These are phyloP conservation scores for Empidonax traillii DNA, from an alignment of 2,113 vertebrate genomes.

Conservation along the genomic window DNA sequence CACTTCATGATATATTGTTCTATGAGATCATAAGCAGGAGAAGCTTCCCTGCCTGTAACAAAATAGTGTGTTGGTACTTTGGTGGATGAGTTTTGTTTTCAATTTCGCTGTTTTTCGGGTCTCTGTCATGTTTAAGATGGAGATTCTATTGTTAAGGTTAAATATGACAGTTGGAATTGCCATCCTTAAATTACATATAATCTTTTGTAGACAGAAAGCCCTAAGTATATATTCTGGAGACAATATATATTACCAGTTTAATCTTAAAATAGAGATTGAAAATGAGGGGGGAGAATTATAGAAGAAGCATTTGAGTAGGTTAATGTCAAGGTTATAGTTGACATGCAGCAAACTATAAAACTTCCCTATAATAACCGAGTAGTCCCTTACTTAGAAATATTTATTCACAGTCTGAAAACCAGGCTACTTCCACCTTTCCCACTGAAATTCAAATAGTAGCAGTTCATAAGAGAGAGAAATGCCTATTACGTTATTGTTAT, in stretches of 20 bases:
- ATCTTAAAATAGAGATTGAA: neutral
- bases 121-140: neutral
- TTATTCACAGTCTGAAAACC: neutral
- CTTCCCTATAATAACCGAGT: neutral
- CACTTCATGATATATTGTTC: neutral
- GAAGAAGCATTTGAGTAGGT: neutral
- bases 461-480: neutral
- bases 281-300: neutral
- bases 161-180: neutral
- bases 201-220: neutral
- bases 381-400: neutral
- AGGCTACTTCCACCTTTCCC: neutral
- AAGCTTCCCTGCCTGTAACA: neutral
- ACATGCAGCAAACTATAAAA: neutral
- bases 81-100: neutral
- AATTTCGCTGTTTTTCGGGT: neutral
- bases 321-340: neutral
- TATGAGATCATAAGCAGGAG: neutral
- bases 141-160: neutral
- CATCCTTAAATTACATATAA: neutral
- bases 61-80: neutral
- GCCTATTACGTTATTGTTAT: neutral
- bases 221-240: neutral
- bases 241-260: neutral
- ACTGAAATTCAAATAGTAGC: neutral